These are phyloP conservation scores for Austrolebias charrua DNA, from an alignment of 2,797 vertebrate genomes.

Conservation along the genomic window DNA sequence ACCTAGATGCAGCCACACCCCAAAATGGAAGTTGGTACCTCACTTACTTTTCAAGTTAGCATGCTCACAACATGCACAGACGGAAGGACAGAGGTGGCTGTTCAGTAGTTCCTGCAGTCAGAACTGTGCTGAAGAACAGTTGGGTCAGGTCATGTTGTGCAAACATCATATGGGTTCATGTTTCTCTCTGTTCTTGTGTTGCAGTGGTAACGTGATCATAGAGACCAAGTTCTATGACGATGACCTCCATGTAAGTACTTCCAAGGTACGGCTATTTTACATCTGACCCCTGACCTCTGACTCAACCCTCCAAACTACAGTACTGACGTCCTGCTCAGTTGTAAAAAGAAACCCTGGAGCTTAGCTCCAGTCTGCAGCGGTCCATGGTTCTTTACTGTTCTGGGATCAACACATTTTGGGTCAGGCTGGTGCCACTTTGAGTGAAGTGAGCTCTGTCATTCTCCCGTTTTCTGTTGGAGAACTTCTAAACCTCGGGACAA, in stretches of 20 bases:
- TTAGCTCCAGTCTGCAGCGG: conserved; percentile 48
- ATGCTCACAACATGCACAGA: too few species aligned
- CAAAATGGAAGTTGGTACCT: too few species aligned
- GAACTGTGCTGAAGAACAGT: too few species aligned
- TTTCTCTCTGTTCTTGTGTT: conserved; percentile 38
- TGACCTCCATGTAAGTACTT: conserved; percentile 98
- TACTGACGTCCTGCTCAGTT: conserved; percentile 59
- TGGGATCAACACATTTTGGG: conserved; percentile 32
- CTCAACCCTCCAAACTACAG: conserved; percentile 43
- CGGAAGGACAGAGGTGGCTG: too few species aligned
- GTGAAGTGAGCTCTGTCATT: conserved; percentile 37
- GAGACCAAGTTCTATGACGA: conserved; percentile 99
- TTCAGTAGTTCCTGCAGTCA: too few species aligned
- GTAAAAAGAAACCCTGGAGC: conserved; percentile 39
- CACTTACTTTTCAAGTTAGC: too few species aligned
- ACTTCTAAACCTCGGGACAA: conserved; percentile 47
- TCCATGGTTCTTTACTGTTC: conserved; percentile 29
- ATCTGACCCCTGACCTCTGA: conserved; percentile 79
- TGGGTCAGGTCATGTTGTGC: too few species aligned
- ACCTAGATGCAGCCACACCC: too few species aligned
- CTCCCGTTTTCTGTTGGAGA: conserved; percentile 45
- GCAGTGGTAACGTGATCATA: conserved; percentile 97
- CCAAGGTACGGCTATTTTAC: conserved; percentile 97
- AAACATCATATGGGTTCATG: neutral
- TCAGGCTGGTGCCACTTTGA: conserved; percentile 32